Conservation (phyloP, 2,888 invertebrate species). For the Luperina testacea region DNA sequence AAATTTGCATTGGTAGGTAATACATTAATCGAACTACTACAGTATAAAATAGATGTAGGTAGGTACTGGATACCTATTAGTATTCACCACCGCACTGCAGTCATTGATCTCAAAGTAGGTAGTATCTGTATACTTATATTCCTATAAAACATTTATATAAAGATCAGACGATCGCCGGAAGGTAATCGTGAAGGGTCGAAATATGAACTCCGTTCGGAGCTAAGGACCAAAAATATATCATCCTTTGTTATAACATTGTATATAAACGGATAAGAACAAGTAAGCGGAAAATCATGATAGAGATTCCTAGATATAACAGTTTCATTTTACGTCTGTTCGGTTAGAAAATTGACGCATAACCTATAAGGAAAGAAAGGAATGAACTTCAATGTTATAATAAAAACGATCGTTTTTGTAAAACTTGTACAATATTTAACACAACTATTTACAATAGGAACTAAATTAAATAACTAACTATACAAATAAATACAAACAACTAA, state of each 20-base stretch:
- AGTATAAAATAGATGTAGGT: neutral
- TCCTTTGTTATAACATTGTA: slow-evolving; percentile 5
- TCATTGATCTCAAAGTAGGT: slow-evolving; percentile 68
- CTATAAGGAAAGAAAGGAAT: neutral
- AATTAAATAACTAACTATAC: neutral
- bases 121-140: slow-evolving; percentile 65
- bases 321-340: neutral
- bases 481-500: neutral
- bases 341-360: neutral
- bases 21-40: slow-evolving; percentile 20
- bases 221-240: slow-evolving; percentile 9
- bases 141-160: slow-evolving; percentile 68
- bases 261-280: neutral
- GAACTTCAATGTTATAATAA: neutral
- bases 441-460: neutral
- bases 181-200: slow-evolving; percentile 60
- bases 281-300: neutral
- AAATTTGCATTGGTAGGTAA: slow-evolving; percentile 12
- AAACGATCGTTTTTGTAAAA: neutral
- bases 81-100: slow-evolving; percentile 47
- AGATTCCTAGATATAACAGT: neutral
- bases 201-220: slow-evolving; percentile 8
- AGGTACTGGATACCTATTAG: slow-evolving; percentile 11
- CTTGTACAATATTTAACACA: neutral
- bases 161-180: slow-evolving; percentile 67